Percentiles rank a stretch among this genome's conserved stretches.
These are phyloP conservation scores for Callosobruchus maculatus DNA, from an alignment of 2,888 invertebrate species.

Conservation along the genomic window DNA sequence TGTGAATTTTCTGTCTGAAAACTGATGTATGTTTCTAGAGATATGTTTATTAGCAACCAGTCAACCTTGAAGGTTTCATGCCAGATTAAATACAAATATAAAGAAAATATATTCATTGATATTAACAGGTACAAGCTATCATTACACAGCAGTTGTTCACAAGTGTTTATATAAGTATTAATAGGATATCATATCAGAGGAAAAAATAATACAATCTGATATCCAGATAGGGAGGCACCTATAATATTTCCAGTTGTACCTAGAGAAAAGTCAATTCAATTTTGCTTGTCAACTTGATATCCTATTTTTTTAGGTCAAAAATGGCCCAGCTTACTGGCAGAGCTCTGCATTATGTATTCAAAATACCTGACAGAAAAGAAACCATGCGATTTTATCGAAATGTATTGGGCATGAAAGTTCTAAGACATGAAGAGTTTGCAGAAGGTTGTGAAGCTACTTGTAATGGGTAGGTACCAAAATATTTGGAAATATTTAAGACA, in stretches of 20 bases:
- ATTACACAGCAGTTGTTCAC: too few species aligned
- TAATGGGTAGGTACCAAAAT: conserved; percentile 71
- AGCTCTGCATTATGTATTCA: conserved; percentile 94
- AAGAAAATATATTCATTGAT: too few species aligned
- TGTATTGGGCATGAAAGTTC: conserved; percentile 92
- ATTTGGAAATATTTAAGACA: too few species aligned
- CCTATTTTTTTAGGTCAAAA: conserved; percentile 1
- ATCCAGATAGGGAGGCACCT: too few species aligned
- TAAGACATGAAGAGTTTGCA: conserved; percentile 95
- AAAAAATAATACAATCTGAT: too few species aligned
- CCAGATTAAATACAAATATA: not conserved
- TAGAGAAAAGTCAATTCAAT: too few species aligned
- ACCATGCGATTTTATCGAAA: conserved; percentile 87
- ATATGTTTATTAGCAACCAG: not conserved
- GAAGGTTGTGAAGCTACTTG: conserved; percentile 96
- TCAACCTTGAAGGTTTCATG: not conserved
- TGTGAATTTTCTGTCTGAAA: not conserved
- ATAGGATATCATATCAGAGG: too few species aligned
- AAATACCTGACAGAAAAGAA: conserved; percentile 83
- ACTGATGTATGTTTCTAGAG: not conserved
- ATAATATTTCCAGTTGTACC: not conserved
- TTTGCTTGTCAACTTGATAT: too few species aligned
- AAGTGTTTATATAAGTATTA: too few species aligned
- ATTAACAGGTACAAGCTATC: too few species aligned
- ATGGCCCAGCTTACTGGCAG: conserved; percentile 55